Conservation (phyloP, 53 echinoderm and acorn worm species). For the Temnopleurus reevesii region DNA sequence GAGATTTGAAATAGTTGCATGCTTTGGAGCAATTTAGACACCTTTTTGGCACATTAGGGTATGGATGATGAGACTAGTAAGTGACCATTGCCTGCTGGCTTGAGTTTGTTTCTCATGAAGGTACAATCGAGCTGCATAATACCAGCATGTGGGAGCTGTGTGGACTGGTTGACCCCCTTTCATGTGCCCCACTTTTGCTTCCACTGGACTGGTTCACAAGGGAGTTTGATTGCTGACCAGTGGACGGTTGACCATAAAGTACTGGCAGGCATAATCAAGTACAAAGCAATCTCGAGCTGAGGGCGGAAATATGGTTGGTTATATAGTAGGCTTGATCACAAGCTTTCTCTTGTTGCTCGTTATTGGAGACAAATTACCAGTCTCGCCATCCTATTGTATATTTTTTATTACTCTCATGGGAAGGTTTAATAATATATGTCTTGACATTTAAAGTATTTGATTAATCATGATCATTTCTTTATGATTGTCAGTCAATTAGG, state of each 20-base stretch:
- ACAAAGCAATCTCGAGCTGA: neutral
- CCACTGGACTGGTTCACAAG: neutral
- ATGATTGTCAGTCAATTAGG: no score
- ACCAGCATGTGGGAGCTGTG: neutral
- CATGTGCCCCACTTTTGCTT: neutral
- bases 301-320: neutral
- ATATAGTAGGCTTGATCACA: neutral
- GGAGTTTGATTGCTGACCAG: conserved; percentile 6
- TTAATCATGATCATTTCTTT: no score
- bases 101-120: neutral
- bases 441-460: no score
- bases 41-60: neutral
- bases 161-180: neutral
- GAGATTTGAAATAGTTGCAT: no score
- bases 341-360: neutral
- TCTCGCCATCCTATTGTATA: no score
- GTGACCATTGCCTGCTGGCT: neutral
- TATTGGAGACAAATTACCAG: no score
- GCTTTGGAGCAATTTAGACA: neutral
- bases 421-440: no score
- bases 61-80: neutral
- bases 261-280: conserved; percentile 23
- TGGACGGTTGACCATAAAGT: neutral
- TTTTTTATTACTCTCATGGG: no score
- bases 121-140: neutral